A percentile compares a stretch with the other conserved stretches of the same genome.
phyloP scores from a whole-genome alignment of 1,140 invertebrate genomes.

The Drosophila tropicalis region DNA sequence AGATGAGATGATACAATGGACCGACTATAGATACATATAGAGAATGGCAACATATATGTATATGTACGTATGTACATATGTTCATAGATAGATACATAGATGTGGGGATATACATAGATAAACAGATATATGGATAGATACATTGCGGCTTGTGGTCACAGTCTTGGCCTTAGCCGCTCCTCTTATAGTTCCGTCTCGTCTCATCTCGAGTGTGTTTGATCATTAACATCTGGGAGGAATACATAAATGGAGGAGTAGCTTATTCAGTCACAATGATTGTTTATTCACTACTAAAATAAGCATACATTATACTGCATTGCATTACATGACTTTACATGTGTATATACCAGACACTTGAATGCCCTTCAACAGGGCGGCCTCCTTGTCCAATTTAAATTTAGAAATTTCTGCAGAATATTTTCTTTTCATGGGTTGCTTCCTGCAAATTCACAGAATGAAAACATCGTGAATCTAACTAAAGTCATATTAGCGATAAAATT shows the following conservation, averaged over 20 bases:
- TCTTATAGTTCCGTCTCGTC: constrained; percentile 18
- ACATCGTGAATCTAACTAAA: not conserved
- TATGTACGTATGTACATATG: too few species aligned
- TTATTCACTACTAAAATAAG: constrained; percentile 7
- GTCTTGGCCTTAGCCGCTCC: constrained; percentile 18
- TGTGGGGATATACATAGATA: constrained; percentile 23
- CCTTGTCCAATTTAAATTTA: not conserved
- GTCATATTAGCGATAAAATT: not conserved
- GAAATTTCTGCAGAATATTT: not conserved
- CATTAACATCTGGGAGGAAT: constrained; percentile 45
- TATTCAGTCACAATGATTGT: constrained; percentile 24
- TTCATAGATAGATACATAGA: constrained; percentile 25
- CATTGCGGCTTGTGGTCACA: constrained; percentile 26
- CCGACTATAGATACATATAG: constrained; percentile 18
- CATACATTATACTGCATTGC: not conserved
- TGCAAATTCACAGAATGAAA: not conserved
- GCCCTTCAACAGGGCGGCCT: not conserved
- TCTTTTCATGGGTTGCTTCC: not conserved
- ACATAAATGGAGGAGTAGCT: constrained; percentile 15
- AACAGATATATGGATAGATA: constrained; percentile 28
- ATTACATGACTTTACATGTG: not conserved
- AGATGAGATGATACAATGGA: constrained; percentile 52
- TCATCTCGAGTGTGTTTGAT: constrained; percentile 63
- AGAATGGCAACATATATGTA: constrained; percentile 11
- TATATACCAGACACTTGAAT: not conserved